Conservation (phyloP, 2,797 vertebrate genomes). For the Phaenicophaeus curvirostris region DNA sequence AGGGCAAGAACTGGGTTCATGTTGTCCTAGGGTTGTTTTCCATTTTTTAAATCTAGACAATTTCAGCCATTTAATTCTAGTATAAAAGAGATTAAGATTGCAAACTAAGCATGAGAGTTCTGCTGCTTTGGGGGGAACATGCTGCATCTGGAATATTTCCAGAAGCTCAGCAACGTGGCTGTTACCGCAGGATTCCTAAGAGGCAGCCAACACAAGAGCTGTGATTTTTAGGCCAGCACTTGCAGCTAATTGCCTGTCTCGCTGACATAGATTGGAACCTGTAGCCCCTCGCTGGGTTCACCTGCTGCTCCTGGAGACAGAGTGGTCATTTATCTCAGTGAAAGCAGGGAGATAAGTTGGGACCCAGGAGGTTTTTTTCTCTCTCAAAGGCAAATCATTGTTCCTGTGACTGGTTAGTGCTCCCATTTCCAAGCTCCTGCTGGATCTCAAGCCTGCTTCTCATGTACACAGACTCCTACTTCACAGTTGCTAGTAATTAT, state of each 20-base stretch:
- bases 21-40: not conserved
- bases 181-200: not conserved
- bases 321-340: not conserved
- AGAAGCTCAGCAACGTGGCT: not conserved
- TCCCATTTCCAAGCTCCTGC: not conserved
- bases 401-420: not conserved
- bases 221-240: not conserved
- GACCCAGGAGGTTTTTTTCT: not conserved
- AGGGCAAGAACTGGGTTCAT: not conserved
- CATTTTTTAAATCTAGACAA: not conserved
- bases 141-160: not conserved
- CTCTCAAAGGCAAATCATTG: not conserved
- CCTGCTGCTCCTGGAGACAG: constrained; percentile 16
- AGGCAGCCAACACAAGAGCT: not conserved
- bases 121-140: not conserved
- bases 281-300: not conserved
- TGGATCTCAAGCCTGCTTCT: not conserved
- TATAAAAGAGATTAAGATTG: not conserved
- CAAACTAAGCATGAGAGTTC: not conserved
- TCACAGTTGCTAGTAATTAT: not conserved
- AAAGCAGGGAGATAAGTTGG: not conserved
- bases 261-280: not conserved
- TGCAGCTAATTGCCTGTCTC: not conserved
- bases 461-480: not conserved
- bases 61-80: not conserved